Conservation (phyloP, 2,888 invertebrate species). For the Heliconius hortense region DNA sequence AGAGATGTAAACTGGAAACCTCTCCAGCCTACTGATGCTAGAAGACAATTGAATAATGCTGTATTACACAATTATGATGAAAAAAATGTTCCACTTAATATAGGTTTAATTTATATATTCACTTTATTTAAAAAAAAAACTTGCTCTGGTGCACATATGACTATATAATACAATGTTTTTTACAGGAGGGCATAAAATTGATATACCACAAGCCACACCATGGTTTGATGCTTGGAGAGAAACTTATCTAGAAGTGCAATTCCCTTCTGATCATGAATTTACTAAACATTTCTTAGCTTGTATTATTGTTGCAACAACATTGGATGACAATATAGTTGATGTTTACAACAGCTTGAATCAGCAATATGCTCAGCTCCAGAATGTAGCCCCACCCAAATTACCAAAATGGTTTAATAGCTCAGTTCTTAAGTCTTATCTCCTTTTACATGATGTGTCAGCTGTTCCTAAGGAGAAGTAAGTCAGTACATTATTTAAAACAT, state of each 20-base stretch:
- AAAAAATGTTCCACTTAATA: slow-evolving; percentile 78
- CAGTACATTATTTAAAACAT: neutral
- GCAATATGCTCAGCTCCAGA: slow-evolving; percentile 90
- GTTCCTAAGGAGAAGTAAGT: slow-evolving; percentile 88
- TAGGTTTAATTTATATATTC: slow-evolving; percentile 67
- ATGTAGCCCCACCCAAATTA: slow-evolving; percentile 87
- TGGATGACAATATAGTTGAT: slow-evolving; percentile 90
- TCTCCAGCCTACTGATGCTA: slow-evolving; percentile 90
- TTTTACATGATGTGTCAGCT: slow-evolving; percentile 91
- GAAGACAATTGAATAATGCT: slow-evolving; percentile 92
- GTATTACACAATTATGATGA: slow-evolving; percentile 83
- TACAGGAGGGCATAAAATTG: slow-evolving; percentile 82
- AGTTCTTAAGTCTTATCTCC: slow-evolving; percentile 93
- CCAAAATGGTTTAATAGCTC: slow-evolving; percentile 92
- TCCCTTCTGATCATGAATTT: slow-evolving; percentile 97
- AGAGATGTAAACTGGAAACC: slow-evolving; percentile 92
- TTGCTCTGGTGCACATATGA: slow-evolving; percentile 8
- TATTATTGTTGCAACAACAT: slow-evolving; percentile 87
- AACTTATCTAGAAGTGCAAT: slow-evolving; percentile 92
- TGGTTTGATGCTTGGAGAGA: slow-evolving; percentile 99
- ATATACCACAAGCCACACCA: slow-evolving; percentile 89
- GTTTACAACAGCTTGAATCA: slow-evolving; percentile 90
- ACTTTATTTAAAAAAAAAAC: slow-evolving; percentile 7
- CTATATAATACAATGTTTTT: slow-evolving; percentile 35
- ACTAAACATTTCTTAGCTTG: slow-evolving; percentile 94